Base-by-base conservation (phyloP, 2,797 vertebrate species). In the Sandelia bainsii region DNA sequence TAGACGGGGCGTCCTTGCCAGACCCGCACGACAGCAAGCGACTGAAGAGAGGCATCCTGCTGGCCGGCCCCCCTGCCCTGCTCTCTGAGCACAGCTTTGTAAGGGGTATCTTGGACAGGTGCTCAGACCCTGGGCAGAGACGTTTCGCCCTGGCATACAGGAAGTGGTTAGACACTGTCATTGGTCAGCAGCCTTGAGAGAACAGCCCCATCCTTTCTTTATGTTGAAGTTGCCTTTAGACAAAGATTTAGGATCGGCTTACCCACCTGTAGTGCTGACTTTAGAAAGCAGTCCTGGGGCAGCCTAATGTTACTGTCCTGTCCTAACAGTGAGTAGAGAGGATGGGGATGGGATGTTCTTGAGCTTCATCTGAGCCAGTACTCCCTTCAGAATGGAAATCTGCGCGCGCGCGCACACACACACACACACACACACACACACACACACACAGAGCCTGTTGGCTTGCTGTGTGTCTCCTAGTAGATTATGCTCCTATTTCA, bases 141-240 rank as follows among this genome's bases (percentile, higher is more conserved):
- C 94, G 95, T 68, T 98, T 98, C 79, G 97, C 97, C 62, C 85
- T 90, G 72, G 95, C 96, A 7, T 99, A 99, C 81, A 95, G 88
- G 75, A 99, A 97, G 91, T 99, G 98, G 97, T 92, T 99, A 83
- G 94, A 96, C 80, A 95, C 94, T 0, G 93, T 98, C 73, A 89
- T 96, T 78, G 93, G 90, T 92, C 95, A 95, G 67, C 96, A 94
- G 94, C 81, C 75, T 53, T 84, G 84, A 87, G 77, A 75, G 46
- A 40, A 14, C n/a, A 64, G 56, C 76, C 40, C 48, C 61, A 22
- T 40, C 8, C 40, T 57, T 64, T 71, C 69, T 71, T 68, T 50
- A 65, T 59, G 39, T 68, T 78, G 19, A 76, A 72, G 75, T 76
- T 83, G 82, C 79, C 83, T 85, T 78, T 81, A 85, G 79, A 81